These are phyloP conservation scores for Opisthocomus hoazin DNA, from an alignment of 2,113 vertebrate species.

Conservation along the genomic window DNA sequence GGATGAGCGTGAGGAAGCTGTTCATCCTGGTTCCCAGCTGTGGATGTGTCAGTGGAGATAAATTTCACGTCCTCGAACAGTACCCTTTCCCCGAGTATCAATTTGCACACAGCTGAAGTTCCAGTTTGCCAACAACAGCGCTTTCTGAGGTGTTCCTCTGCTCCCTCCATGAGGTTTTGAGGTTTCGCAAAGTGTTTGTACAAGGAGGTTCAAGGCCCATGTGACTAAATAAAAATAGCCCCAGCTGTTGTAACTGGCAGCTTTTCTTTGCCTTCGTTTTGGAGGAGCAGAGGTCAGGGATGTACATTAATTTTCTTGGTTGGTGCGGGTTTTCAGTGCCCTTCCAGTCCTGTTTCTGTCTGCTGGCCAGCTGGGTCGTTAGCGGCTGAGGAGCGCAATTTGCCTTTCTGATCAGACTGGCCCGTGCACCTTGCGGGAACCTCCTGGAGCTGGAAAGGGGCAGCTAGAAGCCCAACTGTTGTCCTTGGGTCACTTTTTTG, in stretches of 20 bases:
- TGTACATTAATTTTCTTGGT: neutral
- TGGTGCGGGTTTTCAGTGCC: neutral
- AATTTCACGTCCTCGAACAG: neutral
- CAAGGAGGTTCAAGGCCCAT: neutral
- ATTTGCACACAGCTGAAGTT: neutral
- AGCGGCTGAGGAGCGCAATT: neutral
- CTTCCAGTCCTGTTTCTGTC: neutral
- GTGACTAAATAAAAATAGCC: neutral
- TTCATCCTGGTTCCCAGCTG: neutral
- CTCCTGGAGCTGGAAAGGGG: neutral
- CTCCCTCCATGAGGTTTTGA: neutral
- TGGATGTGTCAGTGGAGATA: conserved; percentile 9
- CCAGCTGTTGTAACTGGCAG: neutral
- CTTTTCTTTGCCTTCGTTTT: neutral
- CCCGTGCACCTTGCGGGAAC: fast-evolving
- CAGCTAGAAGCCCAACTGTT: neutral
- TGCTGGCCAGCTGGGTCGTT: neutral
- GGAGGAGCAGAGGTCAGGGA: neutral
- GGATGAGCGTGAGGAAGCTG: neutral
- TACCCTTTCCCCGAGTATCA: neutral
- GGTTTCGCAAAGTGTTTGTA: neutral
- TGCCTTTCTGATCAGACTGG: neutral
- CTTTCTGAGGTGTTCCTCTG: neutral
- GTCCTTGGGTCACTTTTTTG: neutral
- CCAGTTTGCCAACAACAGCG: neutral